A percentile compares a stretch with the other conserved stretches of the same genome.
These are phyloP conservation scores for Sussaba pulchella DNA, from an alignment of 2,888 invertebrate species.

Conservation along the genomic window DNA sequence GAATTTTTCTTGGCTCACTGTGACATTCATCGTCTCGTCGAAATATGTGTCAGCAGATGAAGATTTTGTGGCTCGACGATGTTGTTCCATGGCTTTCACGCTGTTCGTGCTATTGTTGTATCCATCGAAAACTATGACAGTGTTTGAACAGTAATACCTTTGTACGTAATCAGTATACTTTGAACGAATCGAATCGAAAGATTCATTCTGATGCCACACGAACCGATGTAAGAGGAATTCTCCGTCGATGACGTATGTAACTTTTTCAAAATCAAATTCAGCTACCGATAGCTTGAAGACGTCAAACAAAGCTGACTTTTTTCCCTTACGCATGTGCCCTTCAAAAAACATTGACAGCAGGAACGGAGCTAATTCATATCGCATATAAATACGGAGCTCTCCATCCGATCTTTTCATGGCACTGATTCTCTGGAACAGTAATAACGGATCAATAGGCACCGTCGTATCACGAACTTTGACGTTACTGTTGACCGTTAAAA, in stretches of 20 bases:
- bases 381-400: not conserved
- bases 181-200: conserved; percentile 66
- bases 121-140: conserved; percentile 72
- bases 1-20: conserved; percentile 7
- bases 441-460: conserved; percentile 16
- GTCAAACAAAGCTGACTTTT: not conserved
- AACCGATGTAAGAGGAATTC: conserved; percentile 71
- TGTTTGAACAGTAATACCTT: conserved; percentile 66
- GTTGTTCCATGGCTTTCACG: conserved; percentile 65
- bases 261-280: not conserved
- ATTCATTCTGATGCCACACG: conserved; percentile 70
- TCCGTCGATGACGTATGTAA: conserved; percentile 11
- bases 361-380: not conserved
- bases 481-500: not conserved
- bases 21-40: conserved; percentile 63
- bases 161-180: conserved; percentile 71
- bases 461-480: conserved; percentile 5
- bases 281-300: not conserved
- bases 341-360: not conserved
- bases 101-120: conserved; percentile 49
- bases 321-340: not conserved
- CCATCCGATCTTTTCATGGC: conserved; percentile 3
- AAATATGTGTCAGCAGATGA: conserved; percentile 70
- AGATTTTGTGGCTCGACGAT: conserved; percentile 69
- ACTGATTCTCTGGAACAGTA: conserved; percentile 26